Evolutionary conservation across 2,888 invertebrate genomes (phyloP), one percentile per base, ranked within the genome.

Genomic region (Sympetrum striolatum): DNA sequence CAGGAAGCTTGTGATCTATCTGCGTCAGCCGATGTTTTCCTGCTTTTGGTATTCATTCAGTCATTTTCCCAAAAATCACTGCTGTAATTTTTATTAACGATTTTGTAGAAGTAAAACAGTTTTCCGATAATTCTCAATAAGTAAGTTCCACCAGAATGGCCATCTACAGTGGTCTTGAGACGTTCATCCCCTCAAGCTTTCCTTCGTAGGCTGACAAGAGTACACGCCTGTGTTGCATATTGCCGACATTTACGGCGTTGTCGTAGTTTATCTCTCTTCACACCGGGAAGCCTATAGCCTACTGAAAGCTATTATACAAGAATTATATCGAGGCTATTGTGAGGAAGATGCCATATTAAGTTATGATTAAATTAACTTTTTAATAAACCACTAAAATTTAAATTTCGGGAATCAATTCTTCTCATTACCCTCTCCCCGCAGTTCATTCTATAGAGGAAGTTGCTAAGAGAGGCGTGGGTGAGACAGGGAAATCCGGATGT

Each of bases 221-320:
- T 37, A 35, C 86, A 35, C 18, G 12, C 22, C 37, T 86, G 86
- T 2, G 18, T 60, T 37, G 86, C 86, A 64, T 58, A 60, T 60
- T 35, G 86, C n/a, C 31, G 6, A 64, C 60, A 86, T 86, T 37
- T 35, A 86, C 86, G 86, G 86, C 86, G 86, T 86, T 64, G 22
- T 86, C 37, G 37, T 60, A 86, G n/a, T 39, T 86, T n/a, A 82
- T 82, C 35, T 48, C 53, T 31, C 35, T 22, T 37, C 3, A n/a
- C 22, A 22, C 35, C 12, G 60, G 58, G 35, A 31, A 35, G 25
- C 22, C n/a, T 37, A 64, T 37, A 60, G 37, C n/a, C 39, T 39
- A 86, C 64, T 60, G 86, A 64, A 39, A 22, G n/a, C 60, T 37
- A 14, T n/a, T 10, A 18, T 18, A 53, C 18, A 5, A 53, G 31